phyloP scores from a whole-genome alignment of 2,888 invertebrate species.

The Hemaris fuciformis region DNA sequence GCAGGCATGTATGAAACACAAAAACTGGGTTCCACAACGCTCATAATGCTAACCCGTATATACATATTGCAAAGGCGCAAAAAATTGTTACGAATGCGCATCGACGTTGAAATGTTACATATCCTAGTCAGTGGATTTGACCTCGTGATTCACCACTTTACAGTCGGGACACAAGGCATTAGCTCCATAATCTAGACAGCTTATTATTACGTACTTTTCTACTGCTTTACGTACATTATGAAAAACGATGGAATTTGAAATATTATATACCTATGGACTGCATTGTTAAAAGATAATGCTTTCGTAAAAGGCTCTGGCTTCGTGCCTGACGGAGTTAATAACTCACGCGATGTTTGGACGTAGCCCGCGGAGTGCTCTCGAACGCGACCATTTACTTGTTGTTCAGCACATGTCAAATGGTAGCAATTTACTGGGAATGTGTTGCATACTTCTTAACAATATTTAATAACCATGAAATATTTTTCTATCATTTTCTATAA shows the following conservation, averaged over 20 bases:
- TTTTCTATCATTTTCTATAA: background rate
- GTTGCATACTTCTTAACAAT: background rate
- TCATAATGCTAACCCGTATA: constrained; percentile 19
- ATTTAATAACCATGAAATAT: background rate
- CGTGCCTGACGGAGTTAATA: constrained; percentile 54
- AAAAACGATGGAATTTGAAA: background rate
- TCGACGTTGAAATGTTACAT: background rate
- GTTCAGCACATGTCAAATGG: constrained; percentile 29
- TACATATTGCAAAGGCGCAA: background rate
- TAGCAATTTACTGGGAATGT: constrained; percentile 24
- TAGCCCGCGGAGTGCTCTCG: constrained; percentile 25
- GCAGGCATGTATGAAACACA: constrained; percentile 10
- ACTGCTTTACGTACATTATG: background rate
- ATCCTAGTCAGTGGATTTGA: background rate
- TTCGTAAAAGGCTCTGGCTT: constrained; percentile 28
- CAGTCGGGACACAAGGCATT: background rate
- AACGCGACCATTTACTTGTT: constrained; percentile 17
- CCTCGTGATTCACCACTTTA: constrained; percentile 5
- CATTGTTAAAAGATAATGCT: background rate
- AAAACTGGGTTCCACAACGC: constrained; percentile 23
- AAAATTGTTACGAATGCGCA: background rate
- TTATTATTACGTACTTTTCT: background rate
- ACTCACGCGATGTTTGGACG: constrained; percentile 59
- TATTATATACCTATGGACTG: background rate
- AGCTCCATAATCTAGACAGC: background rate